Percentiles rank a stretch among this genome's conserved stretches.
Evolutionary conservation across 2,797 vertebrate species (phyloP).

Genomic region (Eulemur albifrons): DNA sequence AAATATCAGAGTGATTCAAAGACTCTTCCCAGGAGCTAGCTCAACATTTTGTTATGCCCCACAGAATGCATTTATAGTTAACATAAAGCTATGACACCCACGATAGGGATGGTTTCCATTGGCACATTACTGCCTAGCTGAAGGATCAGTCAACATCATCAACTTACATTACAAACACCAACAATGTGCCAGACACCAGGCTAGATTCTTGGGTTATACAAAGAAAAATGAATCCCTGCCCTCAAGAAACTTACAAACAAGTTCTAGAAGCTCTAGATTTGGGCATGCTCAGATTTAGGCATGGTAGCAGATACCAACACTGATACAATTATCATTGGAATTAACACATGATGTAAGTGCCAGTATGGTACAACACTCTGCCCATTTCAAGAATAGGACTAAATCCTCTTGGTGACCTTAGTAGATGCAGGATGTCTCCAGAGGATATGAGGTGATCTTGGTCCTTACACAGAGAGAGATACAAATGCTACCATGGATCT

Average conservation of each 20-base stretch:
- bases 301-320: neutral
- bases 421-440: neutral
- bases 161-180: slow-evolving; percentile 9
- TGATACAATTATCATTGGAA: slow-evolving; percentile 5
- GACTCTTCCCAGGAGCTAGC: neutral
- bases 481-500: neutral
- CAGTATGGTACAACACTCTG: neutral
- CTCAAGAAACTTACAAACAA: neutral
- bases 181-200: neutral
- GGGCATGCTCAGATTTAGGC: neutral
- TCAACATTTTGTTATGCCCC: slow-evolving; percentile 25
- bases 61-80: slow-evolving; percentile 30
- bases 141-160: slow-evolving; percentile 1
- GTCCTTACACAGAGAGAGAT: neutral
- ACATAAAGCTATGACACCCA: slow-evolving; percentile 1
- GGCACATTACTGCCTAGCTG: neutral
- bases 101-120: neutral
- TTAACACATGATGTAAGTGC: neutral
- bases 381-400: slow-evolving; percentile 39
- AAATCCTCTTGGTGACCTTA: slow-evolving; percentile 19
- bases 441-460: neutral
- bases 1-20: slow-evolving; percentile 44
- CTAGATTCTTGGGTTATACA: neutral
- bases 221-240: slow-evolving; percentile 30
- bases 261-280: neutral